Evolutionary conservation across 2,888 invertebrate species (phyloP).

Genomic region (Morinoia aosen): DNA sequence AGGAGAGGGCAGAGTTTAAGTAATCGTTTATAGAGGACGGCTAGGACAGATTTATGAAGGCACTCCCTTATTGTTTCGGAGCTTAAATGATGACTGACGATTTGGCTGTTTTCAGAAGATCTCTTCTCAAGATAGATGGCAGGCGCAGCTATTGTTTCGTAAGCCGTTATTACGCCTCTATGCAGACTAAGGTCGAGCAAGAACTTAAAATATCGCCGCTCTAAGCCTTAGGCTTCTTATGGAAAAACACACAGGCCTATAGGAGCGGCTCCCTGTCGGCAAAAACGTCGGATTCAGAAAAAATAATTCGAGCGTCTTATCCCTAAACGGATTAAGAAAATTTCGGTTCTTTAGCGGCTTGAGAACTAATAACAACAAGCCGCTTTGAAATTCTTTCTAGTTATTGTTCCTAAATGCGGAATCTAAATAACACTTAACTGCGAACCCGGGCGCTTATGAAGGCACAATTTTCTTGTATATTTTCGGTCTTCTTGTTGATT

Average conservation of each 20-base stretch:
- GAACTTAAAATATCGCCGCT: not conserved
- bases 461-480: not conserved
- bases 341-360: not conserved
- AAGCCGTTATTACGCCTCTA: not conserved
- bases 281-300: not conserved
- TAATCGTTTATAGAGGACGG: not conserved
- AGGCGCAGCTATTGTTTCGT: not conserved
- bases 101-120: not conserved
- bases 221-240: not conserved
- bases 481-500: not conserved
- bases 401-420: not conserved
- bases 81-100: slow-evolving; percentile 3
- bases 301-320: not conserved
- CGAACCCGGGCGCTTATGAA: not conserved
- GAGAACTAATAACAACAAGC: not conserved
- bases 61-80: not conserved
- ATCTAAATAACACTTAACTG: not conserved
- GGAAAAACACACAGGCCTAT: not conserved
- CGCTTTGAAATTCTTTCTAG: not conserved
- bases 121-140: slow-evolving; percentile 3
- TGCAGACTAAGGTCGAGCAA: not conserved
- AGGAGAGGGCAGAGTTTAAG: not conserved
- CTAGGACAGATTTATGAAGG: not conserved
- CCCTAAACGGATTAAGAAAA: slow-evolving; percentile 1
- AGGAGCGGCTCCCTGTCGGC: not conserved